Percentiles rank a stretch among this genome's conserved stretches.
Conservation (phyloP, 2,888 invertebrate genomes). For the Diarsia mendica region DNA sequence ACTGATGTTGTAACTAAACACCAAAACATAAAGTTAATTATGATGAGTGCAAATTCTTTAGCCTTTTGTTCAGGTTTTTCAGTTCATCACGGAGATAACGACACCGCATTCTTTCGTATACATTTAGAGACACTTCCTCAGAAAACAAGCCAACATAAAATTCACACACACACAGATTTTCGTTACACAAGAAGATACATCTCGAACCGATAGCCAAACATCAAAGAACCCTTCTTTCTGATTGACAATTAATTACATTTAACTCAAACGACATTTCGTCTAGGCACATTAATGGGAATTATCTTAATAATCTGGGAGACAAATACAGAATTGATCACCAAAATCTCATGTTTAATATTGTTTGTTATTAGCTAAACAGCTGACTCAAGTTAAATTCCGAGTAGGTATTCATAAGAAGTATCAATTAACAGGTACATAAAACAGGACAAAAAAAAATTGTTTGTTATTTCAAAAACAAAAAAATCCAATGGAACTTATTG, state of each 20-base stretch:
- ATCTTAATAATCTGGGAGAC: not conserved
- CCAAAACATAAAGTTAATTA: constrained; percentile 3
- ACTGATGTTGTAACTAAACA: not conserved
- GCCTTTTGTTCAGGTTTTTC: not conserved
- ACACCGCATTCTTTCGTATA: not conserved
- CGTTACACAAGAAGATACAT: constrained; percentile 17
- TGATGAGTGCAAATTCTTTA: constrained; percentile 6
- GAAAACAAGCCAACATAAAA: not conserved
- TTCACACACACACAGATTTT: not conserved
- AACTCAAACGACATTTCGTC: constrained; percentile 19
- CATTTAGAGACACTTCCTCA: not conserved
- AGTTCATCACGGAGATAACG: not conserved
- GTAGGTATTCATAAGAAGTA: too few relatives aligned
- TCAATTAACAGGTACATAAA: too few relatives aligned
- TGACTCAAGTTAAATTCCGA: too few relatives aligned
- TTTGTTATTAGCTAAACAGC: too few relatives aligned
- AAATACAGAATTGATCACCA: not conserved
- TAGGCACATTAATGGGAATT: not conserved
- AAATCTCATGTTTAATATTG: not conserved
- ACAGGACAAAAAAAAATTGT: too few relatives aligned
- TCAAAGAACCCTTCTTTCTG: constrained; percentile 37
- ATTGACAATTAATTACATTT: constrained; percentile 25
- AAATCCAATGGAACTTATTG: too few relatives aligned
- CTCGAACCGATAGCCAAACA: constrained; percentile 10
- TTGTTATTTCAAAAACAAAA: too few relatives aligned